Percentiles rank a stretch among this genome's conserved stretches.
Conservation (phyloP, 64 coral and sea anemone species). For the Hydrozoanthus tunicans region DNA sequence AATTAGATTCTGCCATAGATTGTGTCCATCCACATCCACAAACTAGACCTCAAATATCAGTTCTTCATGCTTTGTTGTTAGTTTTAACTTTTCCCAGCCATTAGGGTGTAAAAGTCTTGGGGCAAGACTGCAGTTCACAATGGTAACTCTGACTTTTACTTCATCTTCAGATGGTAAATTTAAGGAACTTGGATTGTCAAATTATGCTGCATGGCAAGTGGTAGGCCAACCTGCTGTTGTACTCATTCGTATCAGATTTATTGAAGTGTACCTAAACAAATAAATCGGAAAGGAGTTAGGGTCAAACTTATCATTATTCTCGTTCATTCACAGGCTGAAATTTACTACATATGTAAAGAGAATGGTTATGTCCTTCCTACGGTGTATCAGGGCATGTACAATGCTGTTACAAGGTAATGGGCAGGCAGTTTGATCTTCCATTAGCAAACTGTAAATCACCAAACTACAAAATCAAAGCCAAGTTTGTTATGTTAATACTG, state of each 20-base stretch:
- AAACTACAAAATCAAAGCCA: too few relatives aligned
- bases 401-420: slow-evolving; percentile 86
- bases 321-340: slow-evolving; percentile 75
- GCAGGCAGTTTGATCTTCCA: neutral
- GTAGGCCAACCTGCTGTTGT: slow-evolving; percentile 52
- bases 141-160: neutral
- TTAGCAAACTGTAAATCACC: neutral
- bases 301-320: neutral
- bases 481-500: too few relatives aligned
- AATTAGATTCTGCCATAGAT: too few relatives aligned
- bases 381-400: slow-evolving; percentile 99
- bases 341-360: slow-evolving; percentile 93
- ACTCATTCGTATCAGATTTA: neutral
- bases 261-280: too few relatives aligned
- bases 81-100: too few relatives aligned
- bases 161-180: slow-evolving; percentile 84
- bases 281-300: neutral
- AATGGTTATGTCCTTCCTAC: slow-evolving; percentile 87
- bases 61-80: too few relatives aligned
- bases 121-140: too few relatives aligned
- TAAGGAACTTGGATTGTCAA: slow-evolving; percentile 78
- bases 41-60: too few relatives aligned
- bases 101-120: too few relatives aligned
- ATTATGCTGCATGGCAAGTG: slow-evolving; percentile 94
- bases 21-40: too few relatives aligned